Percentiles rank a stretch among this genome's conserved stretches.
phyloP scores from a whole-genome alignment of 2,888 invertebrate species.

The Capitulum mitella region DNA sequence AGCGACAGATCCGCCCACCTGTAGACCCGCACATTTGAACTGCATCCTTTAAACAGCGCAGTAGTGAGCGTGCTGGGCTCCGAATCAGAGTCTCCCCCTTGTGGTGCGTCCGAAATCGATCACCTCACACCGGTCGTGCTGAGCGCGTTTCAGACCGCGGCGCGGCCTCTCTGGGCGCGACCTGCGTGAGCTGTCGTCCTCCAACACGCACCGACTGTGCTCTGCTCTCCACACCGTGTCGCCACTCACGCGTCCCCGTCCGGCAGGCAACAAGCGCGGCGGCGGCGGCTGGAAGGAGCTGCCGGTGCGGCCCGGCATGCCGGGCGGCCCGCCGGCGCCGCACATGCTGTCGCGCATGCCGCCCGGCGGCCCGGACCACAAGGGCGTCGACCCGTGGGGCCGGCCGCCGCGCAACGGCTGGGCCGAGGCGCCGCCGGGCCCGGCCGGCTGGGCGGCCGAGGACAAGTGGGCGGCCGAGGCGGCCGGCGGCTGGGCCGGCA shows the following conservation, averaged over 20 bases:
- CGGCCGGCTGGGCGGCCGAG: conserved; percentile 45
- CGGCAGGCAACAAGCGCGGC: conserved; percentile 27
- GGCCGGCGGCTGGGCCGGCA: conserved; percentile 44
- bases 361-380: background rate
- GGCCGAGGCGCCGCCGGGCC: conserved; percentile 41
- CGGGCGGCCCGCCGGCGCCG: background rate
- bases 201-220: too few relatives aligned
- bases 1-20: too few relatives aligned
- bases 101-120: too few relatives aligned
- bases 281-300: conserved; percentile 31
- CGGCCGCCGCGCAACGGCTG: conserved; percentile 36
- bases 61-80: too few relatives aligned
- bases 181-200: too few relatives aligned
- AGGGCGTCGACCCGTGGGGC: conserved; percentile 30
- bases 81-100: too few relatives aligned
- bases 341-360: background rate
- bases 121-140: too few relatives aligned
- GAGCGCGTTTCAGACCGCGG: too few relatives aligned
- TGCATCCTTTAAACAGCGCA: too few relatives aligned
- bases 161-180: too few relatives aligned
- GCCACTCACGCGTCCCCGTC: background rate
- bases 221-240: too few relatives aligned
- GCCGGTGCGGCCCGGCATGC: background rate
- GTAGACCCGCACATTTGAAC: too few relatives aligned
- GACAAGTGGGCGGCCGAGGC: conserved; percentile 49